Conservation (phyloP, 1,140 invertebrate species). For the Palaemon carinicauda region DNA sequence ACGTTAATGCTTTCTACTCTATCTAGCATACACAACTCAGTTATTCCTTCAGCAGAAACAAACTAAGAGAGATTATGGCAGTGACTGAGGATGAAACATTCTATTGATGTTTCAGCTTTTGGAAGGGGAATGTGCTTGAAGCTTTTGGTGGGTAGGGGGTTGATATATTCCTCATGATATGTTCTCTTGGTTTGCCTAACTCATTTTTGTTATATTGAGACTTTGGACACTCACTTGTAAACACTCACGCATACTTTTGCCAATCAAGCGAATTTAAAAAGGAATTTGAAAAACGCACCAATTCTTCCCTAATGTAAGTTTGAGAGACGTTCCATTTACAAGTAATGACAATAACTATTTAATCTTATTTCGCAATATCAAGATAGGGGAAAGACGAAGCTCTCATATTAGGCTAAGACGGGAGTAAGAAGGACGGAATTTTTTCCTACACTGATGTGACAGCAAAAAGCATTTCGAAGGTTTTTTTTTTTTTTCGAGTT, state of each 20-base stretch:
- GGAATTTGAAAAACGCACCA: not conserved
- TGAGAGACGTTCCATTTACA: constrained; percentile 10
- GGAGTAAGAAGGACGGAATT: too few species aligned
- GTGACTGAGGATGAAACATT: not conserved
- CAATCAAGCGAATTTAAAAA: not conserved
- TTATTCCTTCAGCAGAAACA: not conserved
- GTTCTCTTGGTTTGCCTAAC: constrained; percentile 10
- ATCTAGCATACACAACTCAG: not conserved
- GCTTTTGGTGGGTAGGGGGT: too few species aligned
- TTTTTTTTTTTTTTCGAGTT: not conserved
- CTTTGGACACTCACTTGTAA: not conserved
- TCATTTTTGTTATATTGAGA: not conserved
- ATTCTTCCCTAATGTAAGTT: not conserved
- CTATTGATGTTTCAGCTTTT: too few species aligned
- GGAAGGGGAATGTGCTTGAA: too few species aligned
- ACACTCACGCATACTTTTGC: not conserved
- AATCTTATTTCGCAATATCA: not conserved
- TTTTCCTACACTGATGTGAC: too few species aligned
- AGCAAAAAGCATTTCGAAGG: not conserved
- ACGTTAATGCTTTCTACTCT: too few species aligned
- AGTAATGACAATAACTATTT: not conserved
- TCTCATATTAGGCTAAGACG: too few species aligned
- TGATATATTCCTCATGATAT: constrained; percentile 3
- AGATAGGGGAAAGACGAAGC: not conserved
- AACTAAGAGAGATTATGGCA: not conserved